These are phyloP conservation scores for Danio choprae DNA, from an alignment of 2,797 vertebrate species.

Conservation along the genomic window DNA sequence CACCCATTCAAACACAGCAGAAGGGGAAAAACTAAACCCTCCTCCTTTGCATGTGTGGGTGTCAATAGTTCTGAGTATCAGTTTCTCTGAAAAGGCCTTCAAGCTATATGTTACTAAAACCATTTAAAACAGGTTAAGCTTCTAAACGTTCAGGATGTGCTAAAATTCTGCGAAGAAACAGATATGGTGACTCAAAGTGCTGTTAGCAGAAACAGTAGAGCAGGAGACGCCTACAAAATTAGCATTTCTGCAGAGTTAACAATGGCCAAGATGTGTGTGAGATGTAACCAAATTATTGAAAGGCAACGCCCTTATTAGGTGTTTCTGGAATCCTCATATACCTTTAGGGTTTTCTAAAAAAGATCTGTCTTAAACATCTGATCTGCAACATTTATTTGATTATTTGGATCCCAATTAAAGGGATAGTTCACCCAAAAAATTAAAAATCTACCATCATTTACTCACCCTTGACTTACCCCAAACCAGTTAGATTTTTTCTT, in stretches of 20 bases:
- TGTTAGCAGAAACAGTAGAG: background rate
- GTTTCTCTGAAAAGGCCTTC: conserved; percentile 10
- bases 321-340: background rate
- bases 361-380: background rate
- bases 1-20: background rate
- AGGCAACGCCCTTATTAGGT: background rate
- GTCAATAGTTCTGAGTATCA: background rate
- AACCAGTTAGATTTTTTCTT: no score
- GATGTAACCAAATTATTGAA: background rate
- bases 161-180: background rate
- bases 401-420: no score
- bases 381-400: background rate
- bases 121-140: conserved; percentile 6
- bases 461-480: no score
- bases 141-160: conserved; percentile 1
- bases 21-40: background rate
- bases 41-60: background rate
- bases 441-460: no score
- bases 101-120: background rate
- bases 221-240: background rate
- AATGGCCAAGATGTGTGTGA: background rate
- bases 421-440: no score
- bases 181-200: background rate
- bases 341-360: background rate
- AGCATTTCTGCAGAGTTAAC: background rate